These are phyloP conservation scores for Onychomys leucogaster DNA, from an alignment of 2,797 vertebrate species.

Conservation along the genomic window DNA sequence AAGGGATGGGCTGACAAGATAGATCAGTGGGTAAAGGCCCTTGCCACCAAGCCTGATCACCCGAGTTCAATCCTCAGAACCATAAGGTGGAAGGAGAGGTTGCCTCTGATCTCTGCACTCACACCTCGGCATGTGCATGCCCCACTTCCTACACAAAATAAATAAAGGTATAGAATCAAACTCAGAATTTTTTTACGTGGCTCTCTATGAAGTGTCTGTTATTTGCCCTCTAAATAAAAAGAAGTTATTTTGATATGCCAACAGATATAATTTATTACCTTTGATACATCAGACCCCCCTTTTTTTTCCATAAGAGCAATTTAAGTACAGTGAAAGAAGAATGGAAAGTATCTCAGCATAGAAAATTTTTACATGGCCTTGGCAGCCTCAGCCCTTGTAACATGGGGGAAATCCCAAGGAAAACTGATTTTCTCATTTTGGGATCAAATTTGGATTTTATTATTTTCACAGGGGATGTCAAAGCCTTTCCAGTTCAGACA, in stretches of 20 bases:
- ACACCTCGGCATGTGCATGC: fast-evolving
- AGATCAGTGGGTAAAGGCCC: not conserved
- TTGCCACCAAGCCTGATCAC: not conserved
- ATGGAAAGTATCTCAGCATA: not conserved
- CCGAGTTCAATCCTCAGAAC: not conserved
- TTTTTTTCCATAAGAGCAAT: not conserved
- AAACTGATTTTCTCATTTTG: constrained; percentile 27
- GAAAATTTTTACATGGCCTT: not conserved
- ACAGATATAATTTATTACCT: constrained; percentile 70
- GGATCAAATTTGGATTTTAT: constrained; percentile 22
- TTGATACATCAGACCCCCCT: not conserved
- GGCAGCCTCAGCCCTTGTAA: not conserved
- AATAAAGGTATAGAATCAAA: not conserved
- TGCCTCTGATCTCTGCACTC: not conserved
- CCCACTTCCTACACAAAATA: not conserved
- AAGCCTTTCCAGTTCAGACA: not conserved
- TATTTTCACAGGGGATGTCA: not conserved
- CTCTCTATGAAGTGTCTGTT: not conserved
- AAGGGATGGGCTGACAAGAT: not conserved
- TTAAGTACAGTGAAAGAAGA: not conserved
- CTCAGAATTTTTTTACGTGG: not conserved
- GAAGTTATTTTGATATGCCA: constrained; percentile 38
- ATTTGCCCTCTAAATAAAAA: constrained; percentile 40
- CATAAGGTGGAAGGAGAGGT: not conserved
- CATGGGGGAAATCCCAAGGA: not conserved